Percentiles rank a stretch among this genome's conserved stretches.
phyloP scores from a whole-genome alignment of 2,113 vertebrate species.

The Cepphus grylle region DNA sequence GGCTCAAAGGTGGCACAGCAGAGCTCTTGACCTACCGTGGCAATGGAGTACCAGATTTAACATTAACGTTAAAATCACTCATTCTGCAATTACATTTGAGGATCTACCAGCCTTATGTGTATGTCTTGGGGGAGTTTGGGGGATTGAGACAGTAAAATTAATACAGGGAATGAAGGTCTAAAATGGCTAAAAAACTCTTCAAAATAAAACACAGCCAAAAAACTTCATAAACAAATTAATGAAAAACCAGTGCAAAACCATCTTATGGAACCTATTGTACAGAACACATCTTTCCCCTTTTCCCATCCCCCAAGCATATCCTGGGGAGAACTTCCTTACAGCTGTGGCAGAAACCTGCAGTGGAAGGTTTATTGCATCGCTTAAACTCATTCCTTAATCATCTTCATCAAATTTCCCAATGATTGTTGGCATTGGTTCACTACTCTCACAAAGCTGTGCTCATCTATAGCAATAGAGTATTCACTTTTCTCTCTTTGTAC shows the following conservation, averaged over 20 bases:
- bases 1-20: not conserved
- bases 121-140: not conserved
- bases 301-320: too few relatives aligned
- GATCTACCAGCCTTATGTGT: not conserved
- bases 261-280: not conserved
- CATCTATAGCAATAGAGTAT: not conserved
- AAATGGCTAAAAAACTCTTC: not conserved
- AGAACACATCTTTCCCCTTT: not conserved
- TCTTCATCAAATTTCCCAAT: not conserved
- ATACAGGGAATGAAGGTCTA: not conserved
- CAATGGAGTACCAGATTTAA: not conserved
- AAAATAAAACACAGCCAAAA: not conserved
- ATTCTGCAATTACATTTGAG: not conserved
- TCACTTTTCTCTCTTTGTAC: not conserved
- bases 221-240: not conserved
- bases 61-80: not conserved
- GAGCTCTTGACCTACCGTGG: not conserved
- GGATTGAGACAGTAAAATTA: not conserved
- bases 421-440: not conserved
- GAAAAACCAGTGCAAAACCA: not conserved
- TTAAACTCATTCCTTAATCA: not conserved
- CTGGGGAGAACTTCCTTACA: not conserved
- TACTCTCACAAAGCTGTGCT: not conserved
- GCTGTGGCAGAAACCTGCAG: not conserved
- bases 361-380: accelerated